A percentile compares a stretch with the other conserved stretches of the same genome.
Evolutionary conservation across 2,797 vertebrate genomes (phyloP).

Genomic region (Monodelphis domestica): DNA sequence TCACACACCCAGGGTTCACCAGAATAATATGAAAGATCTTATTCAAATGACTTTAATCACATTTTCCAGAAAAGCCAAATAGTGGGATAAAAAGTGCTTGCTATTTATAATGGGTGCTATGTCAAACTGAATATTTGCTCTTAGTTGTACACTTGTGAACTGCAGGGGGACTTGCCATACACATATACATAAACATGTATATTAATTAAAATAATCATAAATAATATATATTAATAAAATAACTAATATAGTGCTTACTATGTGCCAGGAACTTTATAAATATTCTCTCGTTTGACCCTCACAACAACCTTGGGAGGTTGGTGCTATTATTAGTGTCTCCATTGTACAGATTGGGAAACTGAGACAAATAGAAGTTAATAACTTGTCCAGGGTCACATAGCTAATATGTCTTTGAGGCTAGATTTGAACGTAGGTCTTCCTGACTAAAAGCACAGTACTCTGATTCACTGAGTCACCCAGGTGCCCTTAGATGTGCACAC

Average conservation of each 20-base stretch:
- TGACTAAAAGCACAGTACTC: not conserved
- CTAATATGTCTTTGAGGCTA: not conserved
- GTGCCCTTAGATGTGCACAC: not conserved
- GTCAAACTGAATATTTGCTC: conserved; percentile 54
- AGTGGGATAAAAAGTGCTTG: conserved; percentile 70
- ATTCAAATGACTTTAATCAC: conserved; percentile 57
- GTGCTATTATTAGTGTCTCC: not conserved
- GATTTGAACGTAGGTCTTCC: not conserved
- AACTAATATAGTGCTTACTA: not conserved
- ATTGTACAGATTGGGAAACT: not conserved
- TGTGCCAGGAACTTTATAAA: not conserved
- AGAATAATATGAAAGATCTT: conserved; percentile 63
- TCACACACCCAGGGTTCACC: conserved; percentile 27
- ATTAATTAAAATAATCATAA: conserved; percentile 25
- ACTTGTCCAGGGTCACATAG: not conserved
- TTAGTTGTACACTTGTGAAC: conserved; percentile 47
- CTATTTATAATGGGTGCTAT: conserved; percentile 68
- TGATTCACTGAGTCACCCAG: not conserved
- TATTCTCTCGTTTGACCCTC: not conserved
- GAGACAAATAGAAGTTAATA: not conserved
- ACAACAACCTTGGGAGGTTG: not conserved
- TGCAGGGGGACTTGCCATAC: conserved; percentile 35
- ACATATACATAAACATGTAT: conserved; percentile 22
- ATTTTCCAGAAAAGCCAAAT: conserved; percentile 74
- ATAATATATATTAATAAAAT: too few relatives aligned